These are phyloP conservation scores for Accipiter virgatus DNA, from an alignment of 2,113 vertebrate genomes.

Conservation along the genomic window DNA sequence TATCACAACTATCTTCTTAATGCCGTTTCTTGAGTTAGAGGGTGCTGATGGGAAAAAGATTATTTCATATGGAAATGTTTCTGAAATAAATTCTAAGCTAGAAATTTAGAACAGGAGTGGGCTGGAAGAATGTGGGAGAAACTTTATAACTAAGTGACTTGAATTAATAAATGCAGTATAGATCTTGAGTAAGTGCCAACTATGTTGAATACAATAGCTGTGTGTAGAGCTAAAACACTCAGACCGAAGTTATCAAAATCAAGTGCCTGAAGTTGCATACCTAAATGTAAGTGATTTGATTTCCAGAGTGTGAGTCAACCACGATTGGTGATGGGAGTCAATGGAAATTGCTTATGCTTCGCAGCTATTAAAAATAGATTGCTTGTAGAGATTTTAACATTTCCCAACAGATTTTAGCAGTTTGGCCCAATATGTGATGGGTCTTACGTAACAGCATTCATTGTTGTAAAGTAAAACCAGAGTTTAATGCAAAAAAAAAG, in stretches of 20 bases:
- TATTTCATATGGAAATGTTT: background rate
- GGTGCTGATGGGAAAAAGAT: background rate
- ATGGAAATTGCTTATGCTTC: background rate
- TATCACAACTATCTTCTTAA: background rate
- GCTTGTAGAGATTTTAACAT: background rate
- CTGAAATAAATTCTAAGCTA: conserved; percentile 6
- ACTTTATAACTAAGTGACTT: background rate
- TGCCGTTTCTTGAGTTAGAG: background rate
- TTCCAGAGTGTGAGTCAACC: background rate
- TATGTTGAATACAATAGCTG: background rate
- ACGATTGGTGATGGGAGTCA: background rate
- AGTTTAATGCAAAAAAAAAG: background rate
- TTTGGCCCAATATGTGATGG: background rate
- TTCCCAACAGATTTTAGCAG: background rate
- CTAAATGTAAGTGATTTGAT: background rate
- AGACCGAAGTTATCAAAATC: background rate
- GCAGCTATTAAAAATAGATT: background rate
- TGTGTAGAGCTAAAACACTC: background rate
- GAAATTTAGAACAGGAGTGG: background rate
- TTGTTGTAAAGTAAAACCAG: background rate
- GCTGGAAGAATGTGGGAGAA: conserved; percentile 16
- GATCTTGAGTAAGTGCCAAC: background rate
- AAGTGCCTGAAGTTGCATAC: background rate
- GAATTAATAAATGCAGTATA: conserved; percentile 9
- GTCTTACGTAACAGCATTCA: background rate